These are phyloP conservation scores for Cichlasoma orientale DNA, from an alignment of 2,797 vertebrate species.

Conservation along the genomic window DNA sequence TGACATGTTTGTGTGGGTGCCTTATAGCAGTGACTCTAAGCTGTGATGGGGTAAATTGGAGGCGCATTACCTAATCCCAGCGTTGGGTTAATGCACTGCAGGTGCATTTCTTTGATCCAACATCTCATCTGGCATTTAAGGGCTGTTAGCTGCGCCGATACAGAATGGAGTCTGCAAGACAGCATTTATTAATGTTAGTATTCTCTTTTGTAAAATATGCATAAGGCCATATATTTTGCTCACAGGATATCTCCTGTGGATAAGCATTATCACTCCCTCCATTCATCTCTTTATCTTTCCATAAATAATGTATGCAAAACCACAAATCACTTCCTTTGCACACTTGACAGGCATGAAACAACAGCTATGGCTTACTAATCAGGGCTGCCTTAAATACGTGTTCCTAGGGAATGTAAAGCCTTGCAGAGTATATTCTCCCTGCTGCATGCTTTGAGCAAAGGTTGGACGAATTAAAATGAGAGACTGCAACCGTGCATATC, in stretches of 20 bases:
- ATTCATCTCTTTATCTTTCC: conserved; percentile 50
- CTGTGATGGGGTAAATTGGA: conserved; percentile 49
- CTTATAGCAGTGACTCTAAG: conserved; percentile 57
- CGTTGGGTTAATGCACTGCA: conserved; percentile 44
- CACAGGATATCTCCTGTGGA: conserved; percentile 33
- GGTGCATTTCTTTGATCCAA: conserved; percentile 69
- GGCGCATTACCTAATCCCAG: conserved; percentile 56
- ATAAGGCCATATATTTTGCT: conserved; percentile 45
- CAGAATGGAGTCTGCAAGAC: conserved; percentile 10
- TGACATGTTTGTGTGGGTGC: conserved; percentile 70
- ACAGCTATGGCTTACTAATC: conserved; percentile 26
- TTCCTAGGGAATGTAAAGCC: not conserved
- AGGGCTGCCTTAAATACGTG: conserved; percentile 1
- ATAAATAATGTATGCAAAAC: conserved; percentile 58
- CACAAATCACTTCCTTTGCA: conserved; percentile 42
- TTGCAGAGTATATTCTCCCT: not conserved
- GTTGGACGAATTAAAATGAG: conserved; percentile 15
- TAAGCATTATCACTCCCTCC: conserved; percentile 34
- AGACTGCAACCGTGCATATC: conserved; percentile 27
- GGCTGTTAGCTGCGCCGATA: conserved; percentile 30
- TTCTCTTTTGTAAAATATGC: conserved; percentile 66
- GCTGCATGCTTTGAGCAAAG: not conserved
- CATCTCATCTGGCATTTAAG: conserved; percentile 61
- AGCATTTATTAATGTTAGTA: conserved; percentile 41
- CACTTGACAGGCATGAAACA: conserved; percentile 30